Conservation (phyloP, 2,113 vertebrate genomes). For the Synodontis membranacea region DNA sequence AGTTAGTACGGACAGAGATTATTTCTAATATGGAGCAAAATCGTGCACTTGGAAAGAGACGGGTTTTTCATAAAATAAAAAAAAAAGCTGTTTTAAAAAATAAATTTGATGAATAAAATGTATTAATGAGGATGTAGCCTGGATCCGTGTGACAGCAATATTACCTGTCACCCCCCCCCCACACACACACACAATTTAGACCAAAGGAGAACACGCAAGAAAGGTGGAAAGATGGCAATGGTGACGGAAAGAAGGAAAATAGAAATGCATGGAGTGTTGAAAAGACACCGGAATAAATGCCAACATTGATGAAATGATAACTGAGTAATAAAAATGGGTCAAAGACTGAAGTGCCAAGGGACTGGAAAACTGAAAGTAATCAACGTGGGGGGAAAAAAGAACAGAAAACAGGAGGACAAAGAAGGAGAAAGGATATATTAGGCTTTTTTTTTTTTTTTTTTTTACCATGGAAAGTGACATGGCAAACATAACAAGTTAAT, state of each 20-base stretch:
- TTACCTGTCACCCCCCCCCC: background rate
- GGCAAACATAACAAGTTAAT: background rate
- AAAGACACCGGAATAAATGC: background rate
- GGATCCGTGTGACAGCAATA: background rate
- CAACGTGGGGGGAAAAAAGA: background rate
- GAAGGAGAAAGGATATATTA: background rate
- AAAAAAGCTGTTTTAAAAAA: too few relatives aligned
- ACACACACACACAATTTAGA: background rate
- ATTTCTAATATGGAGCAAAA: too few relatives aligned
- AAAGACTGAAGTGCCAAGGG: background rate
- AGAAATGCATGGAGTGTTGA: background rate
- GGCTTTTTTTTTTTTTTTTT: background rate
- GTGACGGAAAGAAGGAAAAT: background rate
- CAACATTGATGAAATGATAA: background rate
- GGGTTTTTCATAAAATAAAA: too few relatives aligned
- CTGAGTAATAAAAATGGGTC: background rate
- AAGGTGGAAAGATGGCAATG: background rate
- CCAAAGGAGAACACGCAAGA: background rate
- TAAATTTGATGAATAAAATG: too few relatives aligned
- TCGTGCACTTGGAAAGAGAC: too few relatives aligned
- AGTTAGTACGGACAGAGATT: too few relatives aligned
- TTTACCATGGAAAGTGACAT: background rate
- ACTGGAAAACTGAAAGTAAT: background rate
- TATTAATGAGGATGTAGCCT: too few relatives aligned
- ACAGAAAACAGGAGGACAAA: conserved; percentile 1